A percentile compares a stretch with the other conserved stretches of the same genome.
Conservation (phyloP, 2,113 vertebrate species). For the Microtus ochrogaster region DNA sequence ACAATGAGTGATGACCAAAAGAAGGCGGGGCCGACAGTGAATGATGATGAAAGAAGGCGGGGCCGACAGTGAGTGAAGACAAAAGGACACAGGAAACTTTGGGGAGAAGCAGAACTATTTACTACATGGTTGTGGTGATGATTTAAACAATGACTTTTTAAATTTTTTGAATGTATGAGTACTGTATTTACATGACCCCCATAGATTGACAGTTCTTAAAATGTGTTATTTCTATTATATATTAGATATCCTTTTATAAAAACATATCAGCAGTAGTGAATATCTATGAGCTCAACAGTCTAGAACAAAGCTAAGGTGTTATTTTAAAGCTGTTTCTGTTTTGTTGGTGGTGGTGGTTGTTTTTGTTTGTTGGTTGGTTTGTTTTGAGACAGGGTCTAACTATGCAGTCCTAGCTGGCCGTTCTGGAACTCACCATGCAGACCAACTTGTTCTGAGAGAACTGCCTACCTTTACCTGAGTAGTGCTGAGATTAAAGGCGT, state of each 20-base stretch:
- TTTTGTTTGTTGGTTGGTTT: no score
- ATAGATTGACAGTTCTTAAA: conserved; percentile 19
- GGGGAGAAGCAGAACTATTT: neutral
- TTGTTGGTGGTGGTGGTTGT: no score
- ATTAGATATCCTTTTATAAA: neutral
- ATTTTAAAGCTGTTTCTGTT: neutral
- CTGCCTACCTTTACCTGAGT: neutral
- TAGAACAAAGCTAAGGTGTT: neutral
- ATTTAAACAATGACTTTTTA: neutral
- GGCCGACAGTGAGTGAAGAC: no score
- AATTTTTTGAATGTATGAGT: neutral
- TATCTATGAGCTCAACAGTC: neutral
- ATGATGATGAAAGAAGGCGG: fast-evolving
- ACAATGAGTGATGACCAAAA: no score
- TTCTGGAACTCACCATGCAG: neutral
- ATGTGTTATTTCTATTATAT: neutral
- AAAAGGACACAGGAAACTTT: neutral
- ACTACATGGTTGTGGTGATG: neutral
- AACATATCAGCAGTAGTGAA: neutral
- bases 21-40: no score
- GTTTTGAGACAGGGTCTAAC: neutral
- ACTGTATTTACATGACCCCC: neutral
- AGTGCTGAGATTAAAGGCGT: no score
- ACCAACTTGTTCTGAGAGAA: neutral
- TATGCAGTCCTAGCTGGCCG: neutral